Percentiles rank a stretch among this genome's conserved stretches.
Evolutionary conservation across 2,797 vertebrate species (phyloP).

Genomic region (Rhodeus uyekii): DNA sequence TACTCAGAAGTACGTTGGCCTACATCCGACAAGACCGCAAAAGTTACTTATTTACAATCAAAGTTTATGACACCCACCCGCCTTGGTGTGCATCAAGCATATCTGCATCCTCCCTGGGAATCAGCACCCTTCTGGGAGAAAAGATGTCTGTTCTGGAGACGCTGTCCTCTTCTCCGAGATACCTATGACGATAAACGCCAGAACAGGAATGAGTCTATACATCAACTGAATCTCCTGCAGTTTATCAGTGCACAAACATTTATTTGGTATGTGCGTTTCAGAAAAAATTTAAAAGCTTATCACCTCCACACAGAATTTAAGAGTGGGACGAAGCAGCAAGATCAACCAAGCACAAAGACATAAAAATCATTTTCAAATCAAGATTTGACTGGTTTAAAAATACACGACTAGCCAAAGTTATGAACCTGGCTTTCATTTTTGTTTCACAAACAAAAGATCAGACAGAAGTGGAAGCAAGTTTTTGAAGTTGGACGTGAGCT

Average conservation of each 20-base stretch:
- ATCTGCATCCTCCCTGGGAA: slow-evolving; percentile 41
- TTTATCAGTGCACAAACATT: not conserved
- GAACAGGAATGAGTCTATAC: not conserved
- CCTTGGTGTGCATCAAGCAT: slow-evolving; percentile 2
- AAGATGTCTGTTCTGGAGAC: slow-evolving; percentile 33
- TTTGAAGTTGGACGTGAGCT: slow-evolving; percentile 5
- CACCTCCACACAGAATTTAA: not conserved
- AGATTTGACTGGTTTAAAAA: not conserved
- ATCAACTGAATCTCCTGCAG: not conserved
- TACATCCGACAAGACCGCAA: not conserved
- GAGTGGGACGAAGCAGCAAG: not conserved
- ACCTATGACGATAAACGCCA: slow-evolving; percentile 10
- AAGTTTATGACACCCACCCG: slow-evolving; percentile 27
- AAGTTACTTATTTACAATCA: not conserved
- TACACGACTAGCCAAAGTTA: not conserved
- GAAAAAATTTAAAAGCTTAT: not conserved
- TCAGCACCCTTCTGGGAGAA: slow-evolving; percentile 41
- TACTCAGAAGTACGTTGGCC: too few relatives aligned
- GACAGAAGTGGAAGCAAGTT: not conserved
- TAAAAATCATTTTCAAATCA: not conserved
- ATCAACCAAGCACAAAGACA: not conserved
- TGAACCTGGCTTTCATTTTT: not conserved
- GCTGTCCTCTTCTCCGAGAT: slow-evolving; percentile 33
- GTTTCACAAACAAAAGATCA: not conserved
- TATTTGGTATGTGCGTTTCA: not conserved